phyloP scores from a whole-genome alignment of 2,797 vertebrate species.

The Thalassophryne amazonica region DNA sequence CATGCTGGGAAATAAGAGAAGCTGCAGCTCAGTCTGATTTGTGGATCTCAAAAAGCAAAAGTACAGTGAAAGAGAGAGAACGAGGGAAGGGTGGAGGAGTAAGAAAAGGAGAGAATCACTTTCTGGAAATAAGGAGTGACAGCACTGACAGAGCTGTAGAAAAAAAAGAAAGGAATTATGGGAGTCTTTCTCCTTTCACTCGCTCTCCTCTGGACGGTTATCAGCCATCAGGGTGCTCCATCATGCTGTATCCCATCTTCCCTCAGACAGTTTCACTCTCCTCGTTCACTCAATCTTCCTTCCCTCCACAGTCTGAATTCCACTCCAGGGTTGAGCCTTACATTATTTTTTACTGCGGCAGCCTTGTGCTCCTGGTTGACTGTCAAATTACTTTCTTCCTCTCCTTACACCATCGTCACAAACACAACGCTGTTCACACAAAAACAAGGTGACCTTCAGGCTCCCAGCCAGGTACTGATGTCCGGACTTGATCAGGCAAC shows the following conservation, averaged over 20 bases:
- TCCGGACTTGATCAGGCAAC: constrained; percentile 20
- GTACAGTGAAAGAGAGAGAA: constrained; percentile 7
- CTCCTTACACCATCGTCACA: background rate
- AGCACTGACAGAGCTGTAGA: constrained; percentile 26
- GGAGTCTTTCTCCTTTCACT: constrained; percentile 49
- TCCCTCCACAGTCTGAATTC: constrained; percentile 5
- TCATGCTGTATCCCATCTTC: constrained; percentile 58
- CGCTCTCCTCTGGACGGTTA: constrained; percentile 43
- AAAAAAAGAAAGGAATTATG: constrained; percentile 44
- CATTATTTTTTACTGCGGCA: constrained; percentile 15
- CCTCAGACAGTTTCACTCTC: constrained; percentile 48
- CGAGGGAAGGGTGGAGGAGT: constrained; percentile 1
- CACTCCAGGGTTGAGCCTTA: constrained; percentile 25
- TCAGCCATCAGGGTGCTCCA: constrained; percentile 57
- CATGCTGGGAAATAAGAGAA: constrained; percentile 66
- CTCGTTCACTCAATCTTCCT: constrained; percentile 40
- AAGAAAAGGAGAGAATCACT: constrained; percentile 33
- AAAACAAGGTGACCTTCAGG: constrained; percentile 46
- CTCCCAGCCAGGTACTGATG: constrained; percentile 1
- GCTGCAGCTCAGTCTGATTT: constrained; percentile 24
- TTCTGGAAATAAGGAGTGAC: constrained; percentile 55
- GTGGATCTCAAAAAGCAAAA: constrained; percentile 25
- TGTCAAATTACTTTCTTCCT: constrained; percentile 9
- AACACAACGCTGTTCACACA: background rate
- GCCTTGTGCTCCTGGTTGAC: constrained; percentile 14